Evolutionary conservation across 2,888 invertebrate genomes (phyloP).

Genomic region (Sipha maydis): DNA sequence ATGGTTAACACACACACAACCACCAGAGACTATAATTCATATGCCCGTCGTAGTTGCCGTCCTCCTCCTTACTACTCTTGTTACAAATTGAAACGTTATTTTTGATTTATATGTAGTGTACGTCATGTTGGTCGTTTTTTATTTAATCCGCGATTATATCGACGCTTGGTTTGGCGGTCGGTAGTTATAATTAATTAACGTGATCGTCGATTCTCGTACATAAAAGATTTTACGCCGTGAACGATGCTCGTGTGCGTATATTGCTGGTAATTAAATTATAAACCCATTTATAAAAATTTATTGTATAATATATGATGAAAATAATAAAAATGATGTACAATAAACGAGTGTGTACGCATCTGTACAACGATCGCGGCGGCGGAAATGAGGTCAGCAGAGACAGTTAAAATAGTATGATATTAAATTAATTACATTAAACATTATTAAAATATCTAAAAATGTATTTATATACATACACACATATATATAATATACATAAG

Average conservation of each 20-base stretch:
- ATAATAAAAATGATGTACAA: background rate
- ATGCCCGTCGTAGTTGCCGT: constrained; percentile 37
- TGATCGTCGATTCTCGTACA: constrained; percentile 23
- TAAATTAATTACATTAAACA: background rate
- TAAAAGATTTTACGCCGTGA: constrained; percentile 21
- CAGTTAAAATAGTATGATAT: background rate
- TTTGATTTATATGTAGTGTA: constrained; percentile 53
- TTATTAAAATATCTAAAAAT: background rate
- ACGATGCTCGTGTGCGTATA: background rate
- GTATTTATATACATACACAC: background rate
- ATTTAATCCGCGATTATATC: constrained; percentile 59
- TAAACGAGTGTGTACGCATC: background rate
- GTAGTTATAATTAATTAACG: constrained; percentile 57
- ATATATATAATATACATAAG: background rate
- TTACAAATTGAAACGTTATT: constrained; percentile 61
- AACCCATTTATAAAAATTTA: constrained; percentile 21
- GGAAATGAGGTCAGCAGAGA: background rate
- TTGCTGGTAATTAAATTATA: constrained; percentile 27
- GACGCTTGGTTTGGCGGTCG: constrained; percentile 50
- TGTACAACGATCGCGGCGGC: background rate
- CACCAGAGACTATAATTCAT: constrained; percentile 51
- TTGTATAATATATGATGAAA: background rate
- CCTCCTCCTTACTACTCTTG: constrained; percentile 52
- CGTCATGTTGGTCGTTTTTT: constrained; percentile 53
- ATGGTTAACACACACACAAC: constrained; percentile 24